Percentiles rank a stretch among this genome's conserved stretches.
Conservation (phyloP, 2,797 vertebrate species). For the Pygocentrus nattereri region DNA sequence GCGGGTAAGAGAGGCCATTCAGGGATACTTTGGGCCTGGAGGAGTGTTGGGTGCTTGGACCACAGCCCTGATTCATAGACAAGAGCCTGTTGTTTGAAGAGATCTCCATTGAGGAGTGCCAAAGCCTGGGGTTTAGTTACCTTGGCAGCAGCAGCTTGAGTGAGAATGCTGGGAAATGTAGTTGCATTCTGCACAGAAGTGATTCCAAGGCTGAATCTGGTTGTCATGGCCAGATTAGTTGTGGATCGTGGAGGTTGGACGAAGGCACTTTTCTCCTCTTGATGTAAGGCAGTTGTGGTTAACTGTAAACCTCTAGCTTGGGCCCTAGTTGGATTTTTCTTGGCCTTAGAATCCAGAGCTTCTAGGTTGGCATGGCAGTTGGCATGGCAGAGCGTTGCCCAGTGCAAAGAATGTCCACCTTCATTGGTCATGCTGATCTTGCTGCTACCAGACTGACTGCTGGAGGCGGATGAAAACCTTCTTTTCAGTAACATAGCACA, state of each 20-base stretch:
- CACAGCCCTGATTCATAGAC: conserved; percentile 81
- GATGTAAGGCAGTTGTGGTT: conserved; percentile 36
- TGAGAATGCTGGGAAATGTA: conserved; percentile 69
- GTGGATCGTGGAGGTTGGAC: conserved; percentile 76
- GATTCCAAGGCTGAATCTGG: conserved; percentile 70
- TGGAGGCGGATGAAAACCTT: conserved; percentile 66
- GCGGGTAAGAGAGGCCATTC: conserved; percentile 76
- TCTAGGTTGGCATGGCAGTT: conserved; percentile 52
- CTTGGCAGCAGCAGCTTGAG: conserved; percentile 70
- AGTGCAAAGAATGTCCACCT: conserved; percentile 71
- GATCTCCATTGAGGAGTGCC: conserved; percentile 59
- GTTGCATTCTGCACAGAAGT: conserved; percentile 55
- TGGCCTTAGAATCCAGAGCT: conserved; percentile 62
- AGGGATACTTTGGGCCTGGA: conserved; percentile 77
- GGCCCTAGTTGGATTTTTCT: conserved; percentile 22
- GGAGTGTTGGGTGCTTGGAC: conserved; percentile 75
- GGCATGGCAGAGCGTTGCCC: conserved; percentile 27
- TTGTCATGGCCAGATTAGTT: conserved; percentile 73
- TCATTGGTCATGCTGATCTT: conserved; percentile 82
- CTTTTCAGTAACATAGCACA: conserved; percentile 50
- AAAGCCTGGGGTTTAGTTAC: conserved; percentile 73
- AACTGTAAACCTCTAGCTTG: conserved; percentile 14
- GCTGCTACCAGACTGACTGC: conserved; percentile 75
- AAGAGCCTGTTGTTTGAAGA: conserved; percentile 80
- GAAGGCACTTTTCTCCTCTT: conserved; percentile 80